Base-by-base conservation (phyloP, 1,140 invertebrate genomes). In the Tetragonula clypearis region DNA sequence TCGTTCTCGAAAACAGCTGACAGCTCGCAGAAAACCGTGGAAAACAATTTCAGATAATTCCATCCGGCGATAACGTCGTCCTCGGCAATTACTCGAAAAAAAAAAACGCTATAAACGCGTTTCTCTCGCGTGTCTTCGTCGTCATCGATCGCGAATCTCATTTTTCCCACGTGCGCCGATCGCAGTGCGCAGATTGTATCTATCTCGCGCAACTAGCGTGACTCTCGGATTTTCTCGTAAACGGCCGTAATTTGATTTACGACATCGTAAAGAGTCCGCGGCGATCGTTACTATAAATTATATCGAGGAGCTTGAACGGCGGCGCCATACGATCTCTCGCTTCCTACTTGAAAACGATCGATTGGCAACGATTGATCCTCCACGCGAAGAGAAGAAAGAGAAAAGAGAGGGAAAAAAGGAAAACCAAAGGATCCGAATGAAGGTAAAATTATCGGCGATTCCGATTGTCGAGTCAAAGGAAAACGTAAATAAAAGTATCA, bases 231-330 rank as follows among this genome's bases (percentile, higher is more conserved):
- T 88, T 88, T 88, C 79, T 56, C 73, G 75, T 86, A 88, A 86
- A 89, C 73, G 79, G 82, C 73, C 76, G 30, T 88, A 83, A 86
- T 88, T 88, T 88, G 87, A 88, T 89, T 89, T 88, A 89, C 68
- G 73, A 35, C 68, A 66, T 35, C 73, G 41, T 87, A 86, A 89
- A 88, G 73, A 80, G 35, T 77, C 77, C 77, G 72, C 80, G 21
- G n/a, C 8, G 77, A 84, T 84, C 87, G 84, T 79, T 75, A 62
- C 78, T 62, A 62, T 90, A 87, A 89, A 90, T 90, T 89, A 87
- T 87, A 87, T 87, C 66, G 35, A 78, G 49, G 72, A 75, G 81
- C 75, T 35, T 2, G 66, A 87, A 84, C 65, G 77, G 65, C 78
- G 79, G 68, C 75, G 66, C 74, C 72, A 26, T 88, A 86, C 74